These are phyloP conservation scores for Anthopleura sola DNA, from an alignment of 64 coral and sea anemone species.

Conservation along the genomic window DNA sequence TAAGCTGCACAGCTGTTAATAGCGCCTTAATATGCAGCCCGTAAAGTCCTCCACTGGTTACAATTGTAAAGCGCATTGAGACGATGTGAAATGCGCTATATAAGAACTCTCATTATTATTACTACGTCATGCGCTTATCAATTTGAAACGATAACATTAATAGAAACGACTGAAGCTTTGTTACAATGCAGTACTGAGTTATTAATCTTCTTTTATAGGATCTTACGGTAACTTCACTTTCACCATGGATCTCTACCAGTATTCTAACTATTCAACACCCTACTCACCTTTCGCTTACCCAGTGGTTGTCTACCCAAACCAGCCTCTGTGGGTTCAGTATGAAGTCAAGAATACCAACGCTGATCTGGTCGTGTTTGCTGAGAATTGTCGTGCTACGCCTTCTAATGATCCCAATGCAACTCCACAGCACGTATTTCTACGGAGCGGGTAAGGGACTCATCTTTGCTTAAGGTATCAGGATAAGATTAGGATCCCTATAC, in stretches of 20 bases:
- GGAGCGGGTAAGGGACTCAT: slow-evolving; percentile 39
- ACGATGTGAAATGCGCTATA: too few species aligned
- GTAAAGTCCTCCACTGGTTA: too few species aligned
- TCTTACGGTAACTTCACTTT: slow-evolving; percentile 62
- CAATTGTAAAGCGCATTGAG: too few species aligned
- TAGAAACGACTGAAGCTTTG: too few species aligned
- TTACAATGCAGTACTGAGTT: too few species aligned
- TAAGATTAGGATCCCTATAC: too few species aligned
- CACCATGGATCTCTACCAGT: slow-evolving; percentile 49
- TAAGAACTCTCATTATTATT: too few species aligned
- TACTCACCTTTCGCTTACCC: slow-evolving; percentile 38
- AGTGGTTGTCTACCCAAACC: slow-evolving; percentile 31
- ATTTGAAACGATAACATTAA: too few species aligned
- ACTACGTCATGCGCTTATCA: too few species aligned
- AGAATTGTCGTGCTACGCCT: slow-evolving; percentile 59
- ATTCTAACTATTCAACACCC: slow-evolving; percentile 15
- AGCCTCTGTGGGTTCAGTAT: slow-evolving; percentile 55
- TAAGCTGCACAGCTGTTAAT: too few species aligned
- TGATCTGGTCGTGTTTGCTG: slow-evolving; percentile 56
- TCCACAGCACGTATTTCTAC: slow-evolving; percentile 65
- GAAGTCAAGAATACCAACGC: slow-evolving; percentile 33
- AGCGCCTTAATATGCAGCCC: too few species aligned
- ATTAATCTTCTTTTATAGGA: background rate
- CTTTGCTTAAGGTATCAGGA: too few species aligned
- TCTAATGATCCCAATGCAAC: slow-evolving; percentile 37